phyloP scores from a whole-genome alignment of 2,113 vertebrate species.

The Chrysochloris asiatica region DNA sequence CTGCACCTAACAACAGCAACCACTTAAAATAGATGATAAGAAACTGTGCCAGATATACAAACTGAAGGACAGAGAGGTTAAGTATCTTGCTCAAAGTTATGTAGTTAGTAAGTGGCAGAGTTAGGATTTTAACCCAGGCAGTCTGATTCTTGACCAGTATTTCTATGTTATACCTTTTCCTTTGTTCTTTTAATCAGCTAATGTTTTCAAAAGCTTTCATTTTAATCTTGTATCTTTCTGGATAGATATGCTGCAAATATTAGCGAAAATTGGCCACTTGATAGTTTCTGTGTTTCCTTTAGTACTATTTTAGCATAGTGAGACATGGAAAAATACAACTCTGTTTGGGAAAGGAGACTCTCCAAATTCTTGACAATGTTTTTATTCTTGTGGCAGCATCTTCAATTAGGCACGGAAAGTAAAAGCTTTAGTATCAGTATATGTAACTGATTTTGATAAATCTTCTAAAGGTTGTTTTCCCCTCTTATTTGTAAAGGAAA shows the following conservation, averaged over 20 bases:
- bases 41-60: neutral
- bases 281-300: neutral
- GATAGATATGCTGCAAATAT: conserved; percentile 1
- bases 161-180: neutral
- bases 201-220: conserved; percentile 36
- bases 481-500: conserved; percentile 85
- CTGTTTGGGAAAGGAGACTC: neutral
- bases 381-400: conserved; percentile 1
- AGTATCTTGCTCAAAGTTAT: neutral
- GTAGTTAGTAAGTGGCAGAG: neutral
- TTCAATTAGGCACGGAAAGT: neutral
- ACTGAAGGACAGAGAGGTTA: neutral
- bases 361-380: neutral
- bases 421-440: neutral
- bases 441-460: conserved; percentile 20
- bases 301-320: conserved; percentile 36
- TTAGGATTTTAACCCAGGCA: neutral
- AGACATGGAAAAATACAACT: conserved; percentile 15
- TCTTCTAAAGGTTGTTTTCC: neutral
- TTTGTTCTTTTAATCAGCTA: neutral
- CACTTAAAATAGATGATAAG: neutral
- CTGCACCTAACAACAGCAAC: no score
- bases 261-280: neutral
- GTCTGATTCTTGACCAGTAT: neutral
- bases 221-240: neutral